A percentile compares a stretch with the other conserved stretches of the same genome.
These are phyloP conservation scores for Erynnis tages DNA, from an alignment of 2,888 invertebrate genomes.

Conservation along the genomic window DNA sequence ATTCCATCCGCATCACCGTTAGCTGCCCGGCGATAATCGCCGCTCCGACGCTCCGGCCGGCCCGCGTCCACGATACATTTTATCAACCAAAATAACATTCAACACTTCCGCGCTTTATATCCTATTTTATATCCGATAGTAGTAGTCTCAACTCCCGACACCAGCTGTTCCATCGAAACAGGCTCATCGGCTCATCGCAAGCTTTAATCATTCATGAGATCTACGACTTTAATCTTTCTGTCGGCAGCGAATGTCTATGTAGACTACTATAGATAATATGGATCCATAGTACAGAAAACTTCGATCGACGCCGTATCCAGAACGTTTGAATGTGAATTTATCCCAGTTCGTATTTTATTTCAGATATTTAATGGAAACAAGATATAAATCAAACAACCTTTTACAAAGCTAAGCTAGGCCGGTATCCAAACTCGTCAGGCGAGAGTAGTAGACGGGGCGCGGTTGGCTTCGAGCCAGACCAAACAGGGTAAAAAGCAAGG, in stretches of 20 bases:
- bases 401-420: slow-evolving; percentile 44
- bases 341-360: background rate
- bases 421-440: slow-evolving; percentile 35
- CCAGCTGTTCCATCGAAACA: no score
- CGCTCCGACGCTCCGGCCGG: slow-evolving; percentile 19
- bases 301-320: no score
- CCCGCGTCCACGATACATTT: slow-evolving; percentile 31
- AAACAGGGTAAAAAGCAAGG: slow-evolving; percentile 79
- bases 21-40: slow-evolving; percentile 58
- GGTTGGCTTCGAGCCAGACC: slow-evolving; percentile 72
- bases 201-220: no score
- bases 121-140: no score
- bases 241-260: no score
- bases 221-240: no score
- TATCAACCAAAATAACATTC: slow-evolving; percentile 35
- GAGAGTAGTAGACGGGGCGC: slow-evolving; percentile 60
- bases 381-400: slow-evolving; percentile 49
- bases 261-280: no score
- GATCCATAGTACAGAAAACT: no score
- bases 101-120: slow-evolving; percentile 40
- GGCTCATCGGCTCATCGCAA: no score
- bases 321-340: no score
- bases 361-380: slow-evolving; percentile 13
- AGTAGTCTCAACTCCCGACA: no score
- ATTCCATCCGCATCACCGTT: slow-evolving; percentile 73